Conservation (phyloP, 2,888 invertebrate genomes). For the Pollenia amentaria region DNA sequence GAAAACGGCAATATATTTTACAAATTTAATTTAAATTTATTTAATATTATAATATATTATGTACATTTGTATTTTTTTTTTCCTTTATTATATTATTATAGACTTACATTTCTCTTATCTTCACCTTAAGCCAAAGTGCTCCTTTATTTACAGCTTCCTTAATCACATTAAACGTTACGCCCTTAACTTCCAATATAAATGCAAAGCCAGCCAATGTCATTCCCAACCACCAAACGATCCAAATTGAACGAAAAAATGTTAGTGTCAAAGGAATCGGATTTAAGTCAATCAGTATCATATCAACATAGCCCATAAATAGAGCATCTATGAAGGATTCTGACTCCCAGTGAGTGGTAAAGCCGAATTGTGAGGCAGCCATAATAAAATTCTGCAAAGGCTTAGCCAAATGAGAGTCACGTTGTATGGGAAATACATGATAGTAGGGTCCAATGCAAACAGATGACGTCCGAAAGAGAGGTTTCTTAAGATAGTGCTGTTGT, state of each 20-base stretch:
- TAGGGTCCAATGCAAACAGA: constrained; percentile 80
- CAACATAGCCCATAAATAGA: constrained; percentile 74
- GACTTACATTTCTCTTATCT: background rate
- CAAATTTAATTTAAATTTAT: too few species aligned
- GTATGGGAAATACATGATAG: constrained; percentile 79
- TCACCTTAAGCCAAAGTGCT: background rate
- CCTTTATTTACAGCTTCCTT: background rate
- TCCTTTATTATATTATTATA: background rate
- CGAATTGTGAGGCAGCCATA: constrained; percentile 77
- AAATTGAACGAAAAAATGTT: constrained; percentile 76
- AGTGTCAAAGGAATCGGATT: constrained; percentile 76
- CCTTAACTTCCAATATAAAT: constrained; percentile 76
- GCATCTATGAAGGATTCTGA: constrained; percentile 78
- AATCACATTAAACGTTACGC: constrained; percentile 7
- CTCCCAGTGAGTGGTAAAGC: constrained; percentile 77
- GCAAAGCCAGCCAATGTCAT: constrained; percentile 73
- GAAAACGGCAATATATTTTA: too few species aligned
- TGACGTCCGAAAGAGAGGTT: constrained; percentile 78
- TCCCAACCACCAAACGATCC: constrained; percentile 78
- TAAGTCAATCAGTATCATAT: constrained; percentile 72
- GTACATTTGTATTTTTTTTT: background rate
- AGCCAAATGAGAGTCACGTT: constrained; percentile 78
- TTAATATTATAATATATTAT: too few species aligned
- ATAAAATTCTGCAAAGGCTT: constrained; percentile 77
- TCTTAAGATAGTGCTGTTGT: constrained; percentile 77